Conservation (phyloP, 1,140 invertebrate species). For the Saccostrea echinata region DNA sequence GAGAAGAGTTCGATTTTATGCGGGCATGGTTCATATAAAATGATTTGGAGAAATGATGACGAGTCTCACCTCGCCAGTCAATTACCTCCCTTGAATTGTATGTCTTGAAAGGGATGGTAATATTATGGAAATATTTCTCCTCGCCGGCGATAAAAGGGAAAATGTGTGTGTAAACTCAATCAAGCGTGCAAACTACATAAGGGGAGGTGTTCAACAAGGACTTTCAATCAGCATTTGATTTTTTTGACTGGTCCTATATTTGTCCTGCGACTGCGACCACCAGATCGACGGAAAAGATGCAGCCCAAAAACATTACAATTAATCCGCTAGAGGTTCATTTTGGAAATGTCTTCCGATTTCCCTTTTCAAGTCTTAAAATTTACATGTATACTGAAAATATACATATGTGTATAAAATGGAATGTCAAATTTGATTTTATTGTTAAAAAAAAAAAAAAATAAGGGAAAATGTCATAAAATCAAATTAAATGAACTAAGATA, state of each 20-base stretch:
- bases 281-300: neutral
- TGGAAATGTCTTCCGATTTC: neutral
- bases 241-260: neutral
- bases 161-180: conserved; percentile 16
- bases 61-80: conserved; percentile 20
- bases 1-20: conserved; percentile 39
- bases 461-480: too few species aligned
- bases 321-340: neutral
- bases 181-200: conserved; percentile 9
- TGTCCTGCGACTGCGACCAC: neutral
- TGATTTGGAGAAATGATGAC: conserved; percentile 24
- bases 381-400: neutral
- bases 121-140: conserved; percentile 41
- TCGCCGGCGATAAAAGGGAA: conserved; percentile 16
- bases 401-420: neutral
- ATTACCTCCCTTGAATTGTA: conserved; percentile 37
- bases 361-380: neutral
- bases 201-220: conserved; percentile 4
- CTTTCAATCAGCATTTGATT: conserved; percentile 7
- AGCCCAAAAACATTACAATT: neutral
- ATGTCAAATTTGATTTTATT: too few species aligned
- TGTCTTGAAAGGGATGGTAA: conserved; percentile 39
- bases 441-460: too few species aligned
- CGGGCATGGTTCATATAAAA: conserved; percentile 42
- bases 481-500: too few species aligned